Base-by-base conservation (phyloP, 2,113 vertebrate genomes). In the Drymodes brunneopygia region DNA sequence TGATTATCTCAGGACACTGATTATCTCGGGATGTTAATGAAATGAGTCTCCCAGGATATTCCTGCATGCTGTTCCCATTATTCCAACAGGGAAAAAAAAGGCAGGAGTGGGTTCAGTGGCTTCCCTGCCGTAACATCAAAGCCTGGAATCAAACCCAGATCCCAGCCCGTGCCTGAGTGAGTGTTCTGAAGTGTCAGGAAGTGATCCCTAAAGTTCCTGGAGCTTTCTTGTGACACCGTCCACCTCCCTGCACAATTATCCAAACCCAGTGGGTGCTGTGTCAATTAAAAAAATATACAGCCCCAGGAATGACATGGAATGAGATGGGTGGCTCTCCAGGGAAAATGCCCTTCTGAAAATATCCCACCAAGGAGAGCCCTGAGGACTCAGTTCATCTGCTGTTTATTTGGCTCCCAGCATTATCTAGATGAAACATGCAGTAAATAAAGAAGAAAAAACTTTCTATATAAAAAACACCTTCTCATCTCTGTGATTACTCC, bases 61-160 rank as follows among this genome's bases (percentile, higher is more conserved):
- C 75, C 7, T 60, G 71, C 95, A 95, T 66, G 7, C 65, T 96
- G 93, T 94, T 96, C 93, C 95, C 61, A 96, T 96, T 94, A 95
- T 2, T 70, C 51, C 90, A 66, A 38, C 3, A 9, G 53, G 58
- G 60, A 6, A 20, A 73, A 71, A 71, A 86, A 70, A 88, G 45
- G 92, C 90, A 92, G 56, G n/a, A 47, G 48, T 31, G 75, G 79
- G 82, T 50, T 95, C 90, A 60, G 85, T 81, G 79, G 69, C 75
- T 96, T 94, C 88, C 72, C 75, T 7, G 19, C 25, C 12, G 0
- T 6, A 56, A 96, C 86, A 90, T 94, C 93, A 97, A 94, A 96
- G 94, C 90, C 67, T 11, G 65, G 67, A 95, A 96, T 95, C 92
- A 96, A 97, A 96, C 75, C 25, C 92, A 95, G 95, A 95, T 45